Evolutionary conservation across 2,113 vertebrate genomes (phyloP).

Genomic region (Nesogale talazaci): DNA sequence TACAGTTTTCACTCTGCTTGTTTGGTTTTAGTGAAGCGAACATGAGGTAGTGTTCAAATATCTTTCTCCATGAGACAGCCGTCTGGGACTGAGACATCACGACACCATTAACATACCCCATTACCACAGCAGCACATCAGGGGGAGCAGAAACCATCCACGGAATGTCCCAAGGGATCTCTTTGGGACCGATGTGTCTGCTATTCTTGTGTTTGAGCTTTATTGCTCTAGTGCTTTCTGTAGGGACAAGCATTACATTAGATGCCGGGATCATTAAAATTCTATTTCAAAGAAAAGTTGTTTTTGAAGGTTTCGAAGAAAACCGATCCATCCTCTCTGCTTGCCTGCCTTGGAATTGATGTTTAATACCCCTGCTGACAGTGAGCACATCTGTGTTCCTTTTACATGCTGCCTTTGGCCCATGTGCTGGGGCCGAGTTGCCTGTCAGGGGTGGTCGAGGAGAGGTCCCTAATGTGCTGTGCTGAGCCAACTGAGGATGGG

Average conservation of each 20-base stretch:
- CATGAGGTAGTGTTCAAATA: slow-evolving; percentile 51
- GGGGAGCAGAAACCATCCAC: not conserved
- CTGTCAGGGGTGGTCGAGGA: not conserved
- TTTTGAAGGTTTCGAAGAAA: slow-evolving; percentile 68
- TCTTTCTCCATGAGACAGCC: slow-evolving; percentile 51
- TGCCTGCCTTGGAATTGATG: slow-evolving; percentile 59
- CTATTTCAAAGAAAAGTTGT: slow-evolving; percentile 60
- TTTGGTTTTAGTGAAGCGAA: slow-evolving; percentile 42
- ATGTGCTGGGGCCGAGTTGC: not conserved
- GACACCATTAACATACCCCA: slow-evolving; percentile 52
- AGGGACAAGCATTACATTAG: slow-evolving; percentile 49
- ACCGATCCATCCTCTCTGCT: not conserved
- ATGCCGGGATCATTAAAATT: slow-evolving; percentile 36
- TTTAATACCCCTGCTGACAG: slow-evolving; percentile 27
- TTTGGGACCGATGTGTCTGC: slow-evolving; percentile 31
- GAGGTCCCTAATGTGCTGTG: not conserved
- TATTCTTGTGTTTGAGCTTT: slow-evolving; percentile 33
- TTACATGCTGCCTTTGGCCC: not conserved
- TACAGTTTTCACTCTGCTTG: slow-evolving; percentile 51
- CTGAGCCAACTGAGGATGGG: not conserved
- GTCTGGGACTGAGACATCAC: slow-evolving; percentile 23
- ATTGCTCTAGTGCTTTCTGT: slow-evolving; percentile 26
- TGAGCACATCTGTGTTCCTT: slow-evolving; percentile 53
- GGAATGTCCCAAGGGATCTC: slow-evolving; percentile 22
- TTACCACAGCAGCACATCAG: slow-evolving; percentile 46